phyloP scores from a whole-genome alignment of 1,140 invertebrate species.

The Hycleus phaleratus region DNA sequence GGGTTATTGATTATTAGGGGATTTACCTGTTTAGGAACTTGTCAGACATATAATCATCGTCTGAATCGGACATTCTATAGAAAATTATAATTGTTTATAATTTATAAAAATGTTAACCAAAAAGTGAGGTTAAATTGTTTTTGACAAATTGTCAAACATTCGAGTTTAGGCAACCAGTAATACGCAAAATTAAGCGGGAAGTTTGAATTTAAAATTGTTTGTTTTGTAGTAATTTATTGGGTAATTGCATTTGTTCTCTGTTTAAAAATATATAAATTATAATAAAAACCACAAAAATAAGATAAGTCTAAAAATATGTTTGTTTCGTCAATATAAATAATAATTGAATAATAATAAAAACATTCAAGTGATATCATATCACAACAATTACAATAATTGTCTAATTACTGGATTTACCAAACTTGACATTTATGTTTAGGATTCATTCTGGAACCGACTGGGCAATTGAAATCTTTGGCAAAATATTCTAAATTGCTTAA shows the following conservation, averaged over 20 bases:
- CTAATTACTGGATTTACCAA: constrained; percentile 49
- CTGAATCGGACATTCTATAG: constrained; percentile 47
- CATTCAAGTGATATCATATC: too few species aligned
- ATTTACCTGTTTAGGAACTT: constrained; percentile 48
- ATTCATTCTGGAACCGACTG: constrained; percentile 75
- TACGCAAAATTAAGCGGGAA: constrained; percentile 13
- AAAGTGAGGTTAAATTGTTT: too few species aligned
- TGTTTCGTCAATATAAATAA: too few species aligned
- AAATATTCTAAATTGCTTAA: constrained; percentile 87
- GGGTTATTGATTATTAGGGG: not conserved
- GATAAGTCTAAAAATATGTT: too few species aligned
- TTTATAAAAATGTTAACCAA: not conserved
- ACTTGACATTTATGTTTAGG: constrained; percentile 78
- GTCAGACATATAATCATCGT: constrained; percentile 63
- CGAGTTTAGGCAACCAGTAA: constrained; percentile 26
- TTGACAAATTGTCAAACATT: constrained; percentile 10
- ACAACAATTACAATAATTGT: too few species aligned
- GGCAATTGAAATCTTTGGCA: constrained; percentile 79
- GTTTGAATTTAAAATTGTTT: constrained; percentile 17
- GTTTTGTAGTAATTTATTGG: constrained; percentile 5
- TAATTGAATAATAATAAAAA: too few species aligned
- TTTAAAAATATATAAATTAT: too few species aligned
- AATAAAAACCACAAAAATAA: too few species aligned
- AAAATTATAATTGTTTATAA: not conserved
- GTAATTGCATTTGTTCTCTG: too few species aligned